These are phyloP conservation scores for Phalacrocorax aristotelis DNA, from an alignment of 2,113 vertebrate genomes.

Conservation along the genomic window DNA sequence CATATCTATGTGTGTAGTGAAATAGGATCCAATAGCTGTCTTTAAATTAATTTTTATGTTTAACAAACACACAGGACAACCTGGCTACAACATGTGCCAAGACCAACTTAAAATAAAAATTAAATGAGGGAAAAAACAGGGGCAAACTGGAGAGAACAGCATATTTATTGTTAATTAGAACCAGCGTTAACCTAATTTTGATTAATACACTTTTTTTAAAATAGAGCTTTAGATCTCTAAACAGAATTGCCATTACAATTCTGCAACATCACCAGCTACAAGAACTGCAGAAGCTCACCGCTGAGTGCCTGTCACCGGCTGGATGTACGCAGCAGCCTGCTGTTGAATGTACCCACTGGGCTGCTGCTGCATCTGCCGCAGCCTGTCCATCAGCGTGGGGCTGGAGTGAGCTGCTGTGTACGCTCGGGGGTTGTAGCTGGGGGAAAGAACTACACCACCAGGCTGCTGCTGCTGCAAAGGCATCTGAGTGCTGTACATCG, in stretches of 20 bases:
- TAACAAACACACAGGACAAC: neutral
- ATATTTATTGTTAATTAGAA: neutral
- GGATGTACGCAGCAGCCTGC: conserved; percentile 57
- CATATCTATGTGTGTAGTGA: neutral
- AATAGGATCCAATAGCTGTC: neutral
- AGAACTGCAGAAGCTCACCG: conserved; percentile 52
- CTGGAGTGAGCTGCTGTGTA: conserved; percentile 16
- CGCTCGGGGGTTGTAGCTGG: conserved; percentile 60
- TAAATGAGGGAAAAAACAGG: neutral
- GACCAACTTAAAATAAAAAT: neutral
- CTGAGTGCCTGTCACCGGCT: conserved; percentile 45
- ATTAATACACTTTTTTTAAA: neutral
- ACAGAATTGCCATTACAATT: too few species aligned
- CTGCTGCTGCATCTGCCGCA: conserved; percentile 71
- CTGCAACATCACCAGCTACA: too few species aligned
- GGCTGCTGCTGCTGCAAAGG: conserved; percentile 66
- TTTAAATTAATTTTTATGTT: neutral
- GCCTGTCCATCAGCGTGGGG: conserved; percentile 62
- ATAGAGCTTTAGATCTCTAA: neutral
- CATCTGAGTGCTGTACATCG: conserved; percentile 71
- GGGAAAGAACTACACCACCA: conserved; percentile 60
- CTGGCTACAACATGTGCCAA: neutral
- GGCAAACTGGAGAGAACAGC: neutral
- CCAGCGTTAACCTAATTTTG: neutral
- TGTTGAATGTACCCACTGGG: conserved; percentile 65